phyloP scores from a whole-genome alignment of 2,888 invertebrate genomes.

The Lithosia quadra region DNA sequence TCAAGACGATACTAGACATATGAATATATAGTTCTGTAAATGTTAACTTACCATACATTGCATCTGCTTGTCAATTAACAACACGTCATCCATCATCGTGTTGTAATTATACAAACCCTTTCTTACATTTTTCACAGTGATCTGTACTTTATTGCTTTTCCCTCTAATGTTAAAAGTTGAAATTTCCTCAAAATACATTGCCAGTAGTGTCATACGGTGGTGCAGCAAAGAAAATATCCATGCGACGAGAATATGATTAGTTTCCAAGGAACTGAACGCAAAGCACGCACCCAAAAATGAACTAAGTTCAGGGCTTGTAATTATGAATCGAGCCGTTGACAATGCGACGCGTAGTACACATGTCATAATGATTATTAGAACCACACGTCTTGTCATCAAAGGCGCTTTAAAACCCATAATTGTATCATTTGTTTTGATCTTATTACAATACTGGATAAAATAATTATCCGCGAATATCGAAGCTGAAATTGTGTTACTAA shows the following conservation, averaged over 20 bases:
- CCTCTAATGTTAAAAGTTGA: neutral
- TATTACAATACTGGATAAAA: slow-evolving; percentile 8
- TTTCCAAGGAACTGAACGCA: slow-evolving; percentile 4
- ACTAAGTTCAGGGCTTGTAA: neutral
- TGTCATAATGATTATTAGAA: neutral
- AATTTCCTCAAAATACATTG: slow-evolving; percentile 4
- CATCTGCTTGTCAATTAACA: slow-evolving; percentile 1
- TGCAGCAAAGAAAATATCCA: slow-evolving; percentile 6
- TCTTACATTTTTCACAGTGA: slow-evolving; percentile 15
- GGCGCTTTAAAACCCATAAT: slow-evolving; percentile 13
- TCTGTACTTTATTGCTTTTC: neutral
- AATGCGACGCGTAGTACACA: neutral
- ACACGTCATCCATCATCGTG: neutral
- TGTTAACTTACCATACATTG: slow-evolving; percentile 9
- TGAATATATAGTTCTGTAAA: too few species aligned
- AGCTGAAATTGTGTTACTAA: neutral
- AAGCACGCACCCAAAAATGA: neutral
- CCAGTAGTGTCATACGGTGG: slow-evolving; percentile 1
- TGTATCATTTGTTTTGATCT: slow-evolving; percentile 12
- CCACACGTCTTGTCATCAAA: neutral
- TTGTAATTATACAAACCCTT: slow-evolving; percentile 13
- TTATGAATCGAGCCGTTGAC: neutral
- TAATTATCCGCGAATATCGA: neutral
- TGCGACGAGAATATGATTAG: neutral
- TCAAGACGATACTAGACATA: too few species aligned